A percentile compares a stretch with the other conserved stretches of the same genome.
These are phyloP conservation scores for Florisuga fusca DNA, from an alignment of 2,797 vertebrate species.

Conservation along the genomic window DNA sequence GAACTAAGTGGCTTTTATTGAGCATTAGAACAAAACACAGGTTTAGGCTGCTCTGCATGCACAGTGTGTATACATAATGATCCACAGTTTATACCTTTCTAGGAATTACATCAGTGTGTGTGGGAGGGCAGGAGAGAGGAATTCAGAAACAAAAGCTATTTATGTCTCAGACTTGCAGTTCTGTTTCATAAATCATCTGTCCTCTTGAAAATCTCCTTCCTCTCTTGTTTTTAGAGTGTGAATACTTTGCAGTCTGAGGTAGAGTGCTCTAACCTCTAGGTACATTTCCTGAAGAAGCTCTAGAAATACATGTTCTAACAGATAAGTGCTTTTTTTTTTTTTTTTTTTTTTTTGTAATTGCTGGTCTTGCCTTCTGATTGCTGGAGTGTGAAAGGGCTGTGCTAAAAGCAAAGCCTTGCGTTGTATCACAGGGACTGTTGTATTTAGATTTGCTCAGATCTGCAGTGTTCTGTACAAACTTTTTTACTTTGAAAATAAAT, in stretches of 20 bases:
- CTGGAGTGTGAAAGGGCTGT: constrained; percentile 15
- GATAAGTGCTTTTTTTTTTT: neutral
- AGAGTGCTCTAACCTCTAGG: neutral
- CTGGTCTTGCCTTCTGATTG: constrained; percentile 42
- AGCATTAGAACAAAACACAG: neutral
- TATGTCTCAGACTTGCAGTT: constrained; percentile 9
- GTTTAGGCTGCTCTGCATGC: neutral
- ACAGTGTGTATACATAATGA: neutral
- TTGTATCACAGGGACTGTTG: neutral
- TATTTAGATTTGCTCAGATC: constrained; percentile 59
- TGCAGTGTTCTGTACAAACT: constrained; percentile 55
- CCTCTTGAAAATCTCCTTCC: neutral
- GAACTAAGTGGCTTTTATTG: neutral
- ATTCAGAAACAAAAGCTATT: constrained; percentile 7
- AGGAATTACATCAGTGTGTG: neutral
- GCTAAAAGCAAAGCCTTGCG: neutral
- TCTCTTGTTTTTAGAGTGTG: neutral
- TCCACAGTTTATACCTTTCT: neutral
- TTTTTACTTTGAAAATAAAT: constrained; percentile 78
- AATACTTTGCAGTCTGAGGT: constrained; percentile 41
- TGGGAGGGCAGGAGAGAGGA: neutral
- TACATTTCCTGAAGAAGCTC: constrained; percentile 31
- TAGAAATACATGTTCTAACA: constrained; percentile 21
- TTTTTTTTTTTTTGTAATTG: neutral
- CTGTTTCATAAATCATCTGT: neutral